Evolutionary conservation across 2,888 invertebrate genomes (phyloP).

Genomic region (Leucoma salicis): DNA sequence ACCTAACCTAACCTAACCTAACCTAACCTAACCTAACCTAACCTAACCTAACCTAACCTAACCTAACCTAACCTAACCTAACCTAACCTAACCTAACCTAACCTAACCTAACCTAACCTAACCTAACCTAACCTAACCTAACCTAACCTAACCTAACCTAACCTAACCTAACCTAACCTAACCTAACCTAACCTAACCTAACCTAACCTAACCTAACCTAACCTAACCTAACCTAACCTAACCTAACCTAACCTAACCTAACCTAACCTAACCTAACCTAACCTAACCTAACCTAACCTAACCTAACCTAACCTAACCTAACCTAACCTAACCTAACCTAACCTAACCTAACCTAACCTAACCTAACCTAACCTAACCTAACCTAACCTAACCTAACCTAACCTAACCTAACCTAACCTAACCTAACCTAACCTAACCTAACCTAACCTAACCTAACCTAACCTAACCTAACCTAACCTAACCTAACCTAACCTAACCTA

Average conservation of each 20-base stretch:
- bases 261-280: conserved; percentile 17
- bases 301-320: conserved; percentile 15
- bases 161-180: conserved; percentile 26
- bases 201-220: conserved; percentile 21
- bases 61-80: conserved; percentile 21
- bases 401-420: conserved; percentile 14
- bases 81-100: conserved; percentile 22
- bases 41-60: conserved; percentile 20
- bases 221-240: conserved; percentile 23
- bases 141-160: conserved; percentile 25
- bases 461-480: conserved; percentile 8
- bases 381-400: conserved; percentile 10
- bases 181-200: conserved; percentile 25
- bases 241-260: conserved; percentile 23
- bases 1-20: conserved; percentile 20
- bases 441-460: conserved; percentile 12
- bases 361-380: conserved; percentile 8
- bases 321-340: conserved; percentile 15
- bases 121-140: conserved; percentile 23
- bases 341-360: conserved; percentile 6
- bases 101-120: conserved; percentile 20
- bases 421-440: conserved; percentile 14
- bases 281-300: conserved; percentile 20
- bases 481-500: conserved; percentile 8
- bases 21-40: conserved; percentile 20